Base-by-base conservation (phyloP, 2,888 invertebrate species). In the Tetranychus truncatus region DNA sequence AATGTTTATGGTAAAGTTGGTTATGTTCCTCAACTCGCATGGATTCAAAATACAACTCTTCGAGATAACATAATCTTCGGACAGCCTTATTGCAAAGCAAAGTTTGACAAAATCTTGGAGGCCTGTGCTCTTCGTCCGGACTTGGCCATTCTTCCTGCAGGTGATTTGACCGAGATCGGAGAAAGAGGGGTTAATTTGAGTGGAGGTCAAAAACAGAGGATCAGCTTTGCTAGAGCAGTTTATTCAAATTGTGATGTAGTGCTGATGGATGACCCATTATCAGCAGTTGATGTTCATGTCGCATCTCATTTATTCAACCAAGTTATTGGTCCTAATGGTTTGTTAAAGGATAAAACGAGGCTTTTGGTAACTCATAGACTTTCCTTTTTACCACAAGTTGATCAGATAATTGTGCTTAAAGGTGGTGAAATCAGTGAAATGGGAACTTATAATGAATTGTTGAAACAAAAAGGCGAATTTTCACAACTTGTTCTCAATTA, bases 251-350 rank as follows among this genome's bases (percentile, higher is more conserved):
- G 91, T 3, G 87, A 87, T 78, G 86, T 94, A 69, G 84, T 83
- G 77, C 79, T 84, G 18, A 77, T 84, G 45, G 84, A 84, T 75
- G 84, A 84, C 77, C 84, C 84, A 5, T 80, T 84, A 11, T 82
- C 82, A 75, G 84, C 84, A 21, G 96, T 97, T 1, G 97, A 97
- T 83, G 89, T 93, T 45, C 96, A 97, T 82, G 96, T 97, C 73
- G 96, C 96, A 18, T 95, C 94, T 84, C 95, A 96, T 82, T 93
- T 97, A 80, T 97, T 97, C 82, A 92, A 96, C 79, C 88, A 93
- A 82, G 92, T 93, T 45, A 88, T 97, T 77, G 92, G 95, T 46
- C 86, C 85, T 6, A 82, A 83, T 11, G 85, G 86, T n/a, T 66
- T 86, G 6, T 80, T 86, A 7, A 80, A 81, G 75, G 79, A 82